A percentile compares a stretch with the other conserved stretches of the same genome.
These are phyloP conservation scores for Halocaridina rubra DNA, from an alignment of 2,888 invertebrate species.

Conservation along the genomic window DNA sequence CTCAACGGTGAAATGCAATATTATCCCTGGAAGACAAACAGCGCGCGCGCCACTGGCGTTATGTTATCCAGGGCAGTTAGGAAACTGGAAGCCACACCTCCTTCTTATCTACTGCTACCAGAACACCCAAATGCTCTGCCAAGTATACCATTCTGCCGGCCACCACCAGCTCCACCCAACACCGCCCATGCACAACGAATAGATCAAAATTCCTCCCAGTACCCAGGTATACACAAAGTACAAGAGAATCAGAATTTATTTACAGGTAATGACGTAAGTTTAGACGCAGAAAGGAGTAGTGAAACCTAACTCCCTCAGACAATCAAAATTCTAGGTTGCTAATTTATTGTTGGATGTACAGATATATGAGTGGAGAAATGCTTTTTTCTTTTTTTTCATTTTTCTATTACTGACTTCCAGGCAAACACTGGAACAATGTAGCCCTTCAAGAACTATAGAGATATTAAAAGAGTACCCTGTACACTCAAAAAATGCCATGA, in stretches of 20 bases:
- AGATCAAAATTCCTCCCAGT: neutral
- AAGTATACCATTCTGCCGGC: neutral
- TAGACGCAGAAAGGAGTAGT: no score
- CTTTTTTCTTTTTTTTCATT: no score
- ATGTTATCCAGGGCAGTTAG: constrained; percentile 24
- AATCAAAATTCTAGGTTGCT: no score
- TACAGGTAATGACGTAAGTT: no score
- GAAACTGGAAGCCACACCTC: constrained; percentile 30
- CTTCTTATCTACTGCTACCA: constrained; percentile 28
- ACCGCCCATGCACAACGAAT: constrained; percentile 27
- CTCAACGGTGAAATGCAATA: neutral
- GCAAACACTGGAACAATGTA: no score
- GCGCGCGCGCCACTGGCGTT: neutral
- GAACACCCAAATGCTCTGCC: constrained; percentile 33
- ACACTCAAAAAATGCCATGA: no score
- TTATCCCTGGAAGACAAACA: constrained; percentile 13
- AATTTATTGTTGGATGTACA: no score
- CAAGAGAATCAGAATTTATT: neutral
- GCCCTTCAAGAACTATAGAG: no score
- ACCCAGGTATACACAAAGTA: neutral
- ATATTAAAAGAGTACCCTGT: no score
- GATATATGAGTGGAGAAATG: no score
- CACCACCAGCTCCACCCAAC: constrained; percentile 37
- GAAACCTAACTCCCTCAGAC: no score
- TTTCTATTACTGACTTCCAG: no score